Base-by-base conservation (phyloP, 2,797 vertebrate species). In the Limnodromus scolopaceus region DNA sequence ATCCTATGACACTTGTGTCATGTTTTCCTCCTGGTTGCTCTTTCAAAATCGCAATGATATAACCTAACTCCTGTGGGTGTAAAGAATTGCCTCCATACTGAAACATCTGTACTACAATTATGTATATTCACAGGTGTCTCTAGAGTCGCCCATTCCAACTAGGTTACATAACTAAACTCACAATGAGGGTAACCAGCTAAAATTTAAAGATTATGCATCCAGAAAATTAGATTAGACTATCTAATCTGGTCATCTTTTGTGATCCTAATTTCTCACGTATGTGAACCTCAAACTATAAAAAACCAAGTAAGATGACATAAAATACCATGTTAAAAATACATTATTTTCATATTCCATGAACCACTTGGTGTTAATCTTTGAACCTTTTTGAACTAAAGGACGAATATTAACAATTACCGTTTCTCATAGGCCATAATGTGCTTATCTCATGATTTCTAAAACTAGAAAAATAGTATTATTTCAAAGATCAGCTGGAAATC, bases 231-330 rank as follows among this genome's bases (percentile, higher is more conserved):
- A 41, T 16, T 38, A n/a, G 16, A 72, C 27, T 2, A 49, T 18
- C 30, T 49, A 25, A 65, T 61, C 13, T 41, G 18, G 5, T 75
- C 1, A 27, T 8, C 1, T 61, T 54, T 60, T 46, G 3, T 41
- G 4, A 30, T 58, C 9, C 8, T 75, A 24, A 61, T 75, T 84
- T 76, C 16, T 75, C 28, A 4, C 53, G 1, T 53, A 14, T 48
- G 7, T 43, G 23, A 72, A 60, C 72, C 24, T 82, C 34, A 30
- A 70, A 55, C 28, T 77, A 32, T 20, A 19, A 86, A 58, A 76
- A 82, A 32, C 0, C 1, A 70, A 2, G 4, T 20, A 20, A 71
- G 2, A 49, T 17, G 3, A 17, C 2, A 27, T 16, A 54, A 76
- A 72, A 32, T 48, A 54, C 0, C 13, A 30, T 64, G 77, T 41